Conservation (phyloP, 2,888 invertebrate species). For the Smittia aterrima region DNA sequence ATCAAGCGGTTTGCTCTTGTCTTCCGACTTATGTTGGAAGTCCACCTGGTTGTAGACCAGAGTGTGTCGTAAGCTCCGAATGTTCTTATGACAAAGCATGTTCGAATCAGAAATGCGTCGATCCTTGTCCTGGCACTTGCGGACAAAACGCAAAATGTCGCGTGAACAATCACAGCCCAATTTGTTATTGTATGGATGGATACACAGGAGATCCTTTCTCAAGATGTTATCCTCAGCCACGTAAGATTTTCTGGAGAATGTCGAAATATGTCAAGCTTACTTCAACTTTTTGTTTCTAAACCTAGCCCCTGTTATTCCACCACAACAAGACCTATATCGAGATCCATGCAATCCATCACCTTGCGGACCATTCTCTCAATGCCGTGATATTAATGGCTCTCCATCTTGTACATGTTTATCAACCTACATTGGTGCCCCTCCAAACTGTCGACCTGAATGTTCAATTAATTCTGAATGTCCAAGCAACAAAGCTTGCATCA, state of each 20-base stretch:
- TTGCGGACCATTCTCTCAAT: constrained; percentile 64
- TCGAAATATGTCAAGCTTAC: constrained; percentile 50
- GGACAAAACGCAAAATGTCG: constrained; percentile 79
- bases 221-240: constrained; percentile 51
- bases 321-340: constrained; percentile 45
- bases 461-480: constrained; percentile 66
- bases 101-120: constrained; percentile 76
- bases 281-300: not conserved
- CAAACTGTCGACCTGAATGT: constrained; percentile 67
- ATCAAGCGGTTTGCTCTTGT: constrained; percentile 72
- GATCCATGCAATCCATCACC: constrained; percentile 60
- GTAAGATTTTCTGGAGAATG: constrained; percentile 60
- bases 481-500: constrained; percentile 62
- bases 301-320: constrained; percentile 37
- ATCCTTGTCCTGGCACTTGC: constrained; percentile 80
- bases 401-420: constrained; percentile 70
- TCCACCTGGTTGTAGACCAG: constrained; percentile 79
- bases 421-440: constrained; percentile 66
- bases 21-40: constrained; percentile 78
- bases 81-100: constrained; percentile 75
- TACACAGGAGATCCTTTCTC: constrained; percentile 59
- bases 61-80: constrained; percentile 84
- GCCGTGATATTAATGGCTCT: constrained; percentile 59
- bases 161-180: constrained; percentile 73
- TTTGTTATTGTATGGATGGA: constrained; percentile 70